A percentile compares a stretch with the other conserved stretches of the same genome.
Conservation (phyloP, 1,140 invertebrate genomes). For the Meloidogyne exigua region DNA sequence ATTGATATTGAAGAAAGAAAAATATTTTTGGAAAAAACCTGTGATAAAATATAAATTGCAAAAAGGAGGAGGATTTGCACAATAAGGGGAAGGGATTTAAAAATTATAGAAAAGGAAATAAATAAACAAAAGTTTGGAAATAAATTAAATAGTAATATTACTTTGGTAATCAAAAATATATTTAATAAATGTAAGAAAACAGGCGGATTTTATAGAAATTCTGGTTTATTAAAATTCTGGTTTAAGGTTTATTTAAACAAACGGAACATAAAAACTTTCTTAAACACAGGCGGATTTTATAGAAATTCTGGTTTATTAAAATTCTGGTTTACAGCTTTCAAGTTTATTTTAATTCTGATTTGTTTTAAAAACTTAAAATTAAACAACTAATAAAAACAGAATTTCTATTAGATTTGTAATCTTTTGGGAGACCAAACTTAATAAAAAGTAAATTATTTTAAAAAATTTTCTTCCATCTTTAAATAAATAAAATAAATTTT, state of each 20-base stretch:
- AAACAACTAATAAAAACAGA: too few relatives aligned
- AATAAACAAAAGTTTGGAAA: background rate
- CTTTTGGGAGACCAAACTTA: too few relatives aligned
- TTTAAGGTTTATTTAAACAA: too few relatives aligned
- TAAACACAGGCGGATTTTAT: background rate
- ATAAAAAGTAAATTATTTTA: too few relatives aligned
- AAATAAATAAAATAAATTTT: too few relatives aligned
- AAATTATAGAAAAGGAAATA: background rate
- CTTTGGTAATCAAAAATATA: background rate
- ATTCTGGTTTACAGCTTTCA: background rate
- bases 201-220: too few relatives aligned
- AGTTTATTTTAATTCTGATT: background rate
- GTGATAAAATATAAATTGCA: background rate
- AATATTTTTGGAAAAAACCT: conserved; percentile 2
- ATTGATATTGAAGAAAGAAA: background rate
- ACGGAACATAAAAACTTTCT: too few relatives aligned
- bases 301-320: background rate
- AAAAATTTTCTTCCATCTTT: too few relatives aligned
- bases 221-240: too few relatives aligned
- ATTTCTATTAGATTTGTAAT: too few relatives aligned
- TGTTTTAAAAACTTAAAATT: background rate
- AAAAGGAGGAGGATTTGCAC: background rate
- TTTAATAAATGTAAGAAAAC: too few relatives aligned
- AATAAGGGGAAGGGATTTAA: background rate
- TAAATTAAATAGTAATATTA: background rate